Base-by-base conservation (phyloP, 2,888 invertebrate species). In the Clitarchus hookeri region DNA sequence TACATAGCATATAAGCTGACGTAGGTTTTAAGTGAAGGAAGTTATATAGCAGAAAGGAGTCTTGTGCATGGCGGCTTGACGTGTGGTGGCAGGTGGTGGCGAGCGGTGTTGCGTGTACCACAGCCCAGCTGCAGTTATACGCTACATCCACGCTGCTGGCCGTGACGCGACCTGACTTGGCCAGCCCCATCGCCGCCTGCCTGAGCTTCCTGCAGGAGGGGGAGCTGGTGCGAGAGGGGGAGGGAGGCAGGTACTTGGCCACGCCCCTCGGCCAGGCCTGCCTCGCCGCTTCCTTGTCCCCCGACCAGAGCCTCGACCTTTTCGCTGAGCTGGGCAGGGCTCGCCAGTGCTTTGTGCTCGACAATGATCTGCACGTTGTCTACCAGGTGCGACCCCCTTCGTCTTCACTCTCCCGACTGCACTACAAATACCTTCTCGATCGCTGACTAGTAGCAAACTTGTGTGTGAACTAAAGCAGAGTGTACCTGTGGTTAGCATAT, bases 201-300 rank as follows among this genome's bases (percentile, higher is more conserved):
- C 91, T 98, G 4, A 91, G 94, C 44, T 97, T 96, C 91, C 93
- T 98, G 84, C 92, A 94, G 84, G 94, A 95, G 87, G 96, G 96
- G 92, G 98, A 98, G 91, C 96, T 98, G 90, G 93, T 98, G n/a
- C 93, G 89, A 86, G 89, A 90, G 79, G 85, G 88, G 95, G 86
- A 89, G 93, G 85, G 95, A 95, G 82, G 82, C 16, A 16, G 91
- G 93, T 96, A 95, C 92, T 91, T 95, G 44, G 95, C 98, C 8
- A 98, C 98, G 6, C 95, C 96, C 88, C 93, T 99, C 86, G 99
- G 98, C 0, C 95, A 96, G 90, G 99, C 99, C 26, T 98, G 99
- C 90, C 93, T 99, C 36, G 93, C 97, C 27, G 98, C 99, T 0
- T 97, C 98, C 0, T 94, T 99, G 91, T 96, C 98, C n/a, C 99